Percentiles rank a stretch among this genome's conserved stretches.
These are phyloP conservation scores for Calliphora vicina DNA, from an alignment of 1,140 invertebrate species.

Conservation along the genomic window DNA sequence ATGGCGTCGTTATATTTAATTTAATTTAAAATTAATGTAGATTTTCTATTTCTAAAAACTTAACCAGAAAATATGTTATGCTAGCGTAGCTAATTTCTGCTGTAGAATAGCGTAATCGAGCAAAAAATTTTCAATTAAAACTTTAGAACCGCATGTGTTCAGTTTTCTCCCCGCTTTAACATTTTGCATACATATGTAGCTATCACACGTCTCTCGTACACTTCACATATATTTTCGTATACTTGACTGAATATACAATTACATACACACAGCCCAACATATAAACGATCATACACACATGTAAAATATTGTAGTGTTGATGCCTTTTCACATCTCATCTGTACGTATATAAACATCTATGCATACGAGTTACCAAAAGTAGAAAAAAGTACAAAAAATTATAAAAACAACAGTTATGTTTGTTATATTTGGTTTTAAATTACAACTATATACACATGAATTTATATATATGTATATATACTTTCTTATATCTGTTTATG, in stretches of 20 bases:
- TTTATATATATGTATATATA: not conserved
- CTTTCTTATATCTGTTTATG: not conserved
- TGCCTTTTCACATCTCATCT: conserved; percentile 17
- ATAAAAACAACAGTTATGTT: conserved; percentile 4
- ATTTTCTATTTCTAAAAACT: too few species aligned
- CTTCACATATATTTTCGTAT: not conserved
- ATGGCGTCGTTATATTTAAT: too few species aligned
- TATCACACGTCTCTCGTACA: too few species aligned
- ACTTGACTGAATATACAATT: not conserved
- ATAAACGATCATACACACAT: not conserved
- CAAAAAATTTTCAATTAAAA: too few species aligned
- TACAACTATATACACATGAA: not conserved
- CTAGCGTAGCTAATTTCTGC: too few species aligned
- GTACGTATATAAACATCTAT: conserved; percentile 4
- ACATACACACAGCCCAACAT: not conserved
- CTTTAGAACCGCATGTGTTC: too few species aligned
- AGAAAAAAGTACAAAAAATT: not conserved
- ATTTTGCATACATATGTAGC: too few species aligned
- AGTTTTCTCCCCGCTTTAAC: too few species aligned
- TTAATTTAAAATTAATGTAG: too few species aligned
- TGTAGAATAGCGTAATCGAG: too few species aligned
- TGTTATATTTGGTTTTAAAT: conserved; percentile 20
- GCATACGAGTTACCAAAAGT: too few species aligned
- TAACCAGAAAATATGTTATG: too few species aligned
- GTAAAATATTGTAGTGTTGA: conserved; percentile 10